Evolutionary conservation across 1,140 invertebrate species (phyloP), one percentile per base, ranked within the genome.

Genomic region (Nymphalis io): DNA sequence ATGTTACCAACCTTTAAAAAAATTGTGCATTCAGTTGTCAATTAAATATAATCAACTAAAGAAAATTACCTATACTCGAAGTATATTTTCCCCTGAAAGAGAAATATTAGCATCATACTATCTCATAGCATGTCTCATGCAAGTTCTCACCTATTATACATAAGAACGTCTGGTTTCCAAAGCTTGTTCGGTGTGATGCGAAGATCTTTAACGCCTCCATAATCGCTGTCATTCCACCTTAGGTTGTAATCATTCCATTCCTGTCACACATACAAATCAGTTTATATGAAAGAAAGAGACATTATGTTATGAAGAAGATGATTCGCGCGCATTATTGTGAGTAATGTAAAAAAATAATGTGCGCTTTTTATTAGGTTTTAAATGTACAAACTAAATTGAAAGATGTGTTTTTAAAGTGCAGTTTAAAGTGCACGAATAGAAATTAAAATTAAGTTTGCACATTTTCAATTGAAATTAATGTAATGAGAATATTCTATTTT

Each of bases 201-300:
- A 15, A 99, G 94, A 88, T 98, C 97, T 84, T 96, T 96, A 53
- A 99, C 97, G 57, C 96, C 96, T 13, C 98, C 98, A 87, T 96
- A 99, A 78, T 99, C 98, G 27, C 95, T 95, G 82, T 96, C 95
- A 89, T 99, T 98, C 98, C 98, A 99, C 85, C 95, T 94, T 57
- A 99, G 93, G 92, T 99, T 99, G 92, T 98, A 97, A 91, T 99
- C 98, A 84, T 95, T 97, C 98, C 98, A 99, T 94, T 98, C 97
- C 98, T 99, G 92, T 76, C 73, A 82, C 80, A 88, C 73, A 78
- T 57, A 79, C 51, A 61, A 33, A 71, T 70, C 65, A 73, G 72
- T 62, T 73, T 21, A 75, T 70, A 77, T 75, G 65, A 71, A 58
- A 66, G 59, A 73, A 65, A 55, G 40, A 23, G 64, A 76, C 38